Evolutionary conservation across 1,140 invertebrate species (phyloP).

Genomic region (Lordiphosa collinella): DNA sequence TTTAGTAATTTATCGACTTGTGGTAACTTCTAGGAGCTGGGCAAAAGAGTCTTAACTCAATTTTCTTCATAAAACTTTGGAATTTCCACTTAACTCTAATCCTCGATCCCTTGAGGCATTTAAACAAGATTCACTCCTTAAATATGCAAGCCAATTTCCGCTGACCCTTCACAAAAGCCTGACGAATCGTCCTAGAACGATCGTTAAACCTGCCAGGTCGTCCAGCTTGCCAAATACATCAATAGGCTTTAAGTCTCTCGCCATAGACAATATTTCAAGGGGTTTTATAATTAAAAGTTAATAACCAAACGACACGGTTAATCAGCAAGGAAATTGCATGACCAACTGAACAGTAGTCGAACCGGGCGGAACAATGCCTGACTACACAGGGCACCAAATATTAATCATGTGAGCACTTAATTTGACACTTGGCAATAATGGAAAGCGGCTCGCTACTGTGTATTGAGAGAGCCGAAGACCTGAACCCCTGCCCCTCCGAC

Average conservation of each 20-base stretch:
- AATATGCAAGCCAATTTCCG: no score
- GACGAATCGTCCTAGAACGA: no score
- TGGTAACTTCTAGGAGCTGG: no score
- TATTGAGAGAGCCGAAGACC: background rate
- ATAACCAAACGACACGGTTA: slow-evolving; percentile 69
- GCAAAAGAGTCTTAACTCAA: no score
- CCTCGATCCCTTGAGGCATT: no score
- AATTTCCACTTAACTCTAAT: no score
- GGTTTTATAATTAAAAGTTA: slow-evolving; percentile 64
- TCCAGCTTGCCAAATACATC: slow-evolving; percentile 41
- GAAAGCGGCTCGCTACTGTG: slow-evolving; percentile 54
- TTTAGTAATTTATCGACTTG: no score
- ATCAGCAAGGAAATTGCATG: slow-evolving; percentile 66
- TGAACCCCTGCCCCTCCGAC: background rate
- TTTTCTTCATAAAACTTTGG: no score
- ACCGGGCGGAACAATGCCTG: slow-evolving; percentile 36
- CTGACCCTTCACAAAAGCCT: no score
- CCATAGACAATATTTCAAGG: slow-evolving; percentile 39
- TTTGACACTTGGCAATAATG: slow-evolving; percentile 76
- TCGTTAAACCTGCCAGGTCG: background rate
- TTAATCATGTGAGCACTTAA: slow-evolving; percentile 76
- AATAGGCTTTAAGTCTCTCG: slow-evolving; percentile 36
- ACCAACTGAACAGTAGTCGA: slow-evolving; percentile 16
- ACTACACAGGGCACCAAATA: slow-evolving; percentile 35
- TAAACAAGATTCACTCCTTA: no score